Conservation (phyloP, 2,113 vertebrate species). For the Ceyx melanurus region DNA sequence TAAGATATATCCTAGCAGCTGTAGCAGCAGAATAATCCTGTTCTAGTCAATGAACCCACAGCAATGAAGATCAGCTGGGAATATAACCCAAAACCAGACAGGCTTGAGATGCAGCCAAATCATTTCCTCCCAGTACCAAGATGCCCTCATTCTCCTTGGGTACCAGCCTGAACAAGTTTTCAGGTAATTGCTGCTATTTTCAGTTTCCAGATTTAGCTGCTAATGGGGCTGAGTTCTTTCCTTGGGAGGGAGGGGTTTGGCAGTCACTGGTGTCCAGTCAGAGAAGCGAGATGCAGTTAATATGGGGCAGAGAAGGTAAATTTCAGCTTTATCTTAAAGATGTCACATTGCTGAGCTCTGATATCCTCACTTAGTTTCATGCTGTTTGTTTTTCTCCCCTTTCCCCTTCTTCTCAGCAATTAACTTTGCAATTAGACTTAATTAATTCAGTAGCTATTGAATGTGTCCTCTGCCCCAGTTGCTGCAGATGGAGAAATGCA, state of each 20-base stretch:
- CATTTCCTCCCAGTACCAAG: not conserved
- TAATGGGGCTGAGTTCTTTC: not conserved
- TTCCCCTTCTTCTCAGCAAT: conserved; percentile 27
- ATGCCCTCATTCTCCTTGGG: not conserved
- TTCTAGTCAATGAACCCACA: conserved; percentile 9
- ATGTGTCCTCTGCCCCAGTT: conserved; percentile 42
- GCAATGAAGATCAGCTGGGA: not conserved
- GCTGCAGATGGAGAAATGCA: not conserved
- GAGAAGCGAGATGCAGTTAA: not conserved
- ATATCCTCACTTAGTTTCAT: conserved; percentile 39
- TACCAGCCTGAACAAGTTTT: not conserved
- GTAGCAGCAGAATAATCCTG: not conserved
- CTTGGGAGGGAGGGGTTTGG: not conserved
- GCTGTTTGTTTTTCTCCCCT: conserved; percentile 49
- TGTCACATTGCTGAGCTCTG: conserved; percentile 4
- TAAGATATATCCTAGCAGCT: not conserved
- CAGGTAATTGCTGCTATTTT: not conserved
- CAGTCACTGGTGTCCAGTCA: not conserved
- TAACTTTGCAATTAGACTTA: conserved; percentile 72
- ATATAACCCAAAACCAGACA: not conserved
- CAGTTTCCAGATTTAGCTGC: not conserved
- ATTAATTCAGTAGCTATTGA: conserved; percentile 51
- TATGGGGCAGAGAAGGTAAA: not conserved
- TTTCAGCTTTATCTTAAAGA: not conserved
- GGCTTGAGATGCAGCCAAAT: not conserved